phyloP scores from a whole-genome alignment of 1,140 invertebrate genomes.

The Ptiloglossa arizonensis region DNA sequence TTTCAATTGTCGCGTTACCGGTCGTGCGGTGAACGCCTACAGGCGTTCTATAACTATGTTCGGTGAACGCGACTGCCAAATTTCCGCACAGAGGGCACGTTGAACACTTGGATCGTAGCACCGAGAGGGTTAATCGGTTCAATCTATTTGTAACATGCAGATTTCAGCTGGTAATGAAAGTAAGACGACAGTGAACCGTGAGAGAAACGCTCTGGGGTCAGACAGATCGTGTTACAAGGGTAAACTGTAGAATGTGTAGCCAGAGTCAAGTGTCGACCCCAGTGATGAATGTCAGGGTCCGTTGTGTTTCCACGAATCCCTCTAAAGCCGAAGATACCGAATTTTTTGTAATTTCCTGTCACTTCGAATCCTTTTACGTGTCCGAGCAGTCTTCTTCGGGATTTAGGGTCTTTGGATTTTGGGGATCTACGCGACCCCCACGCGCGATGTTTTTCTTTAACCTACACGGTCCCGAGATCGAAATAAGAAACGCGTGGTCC shows the following conservation, averaged over 20 bases:
- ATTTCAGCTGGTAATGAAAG: background rate
- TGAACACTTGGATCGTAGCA: no score
- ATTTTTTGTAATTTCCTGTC: slow-evolving; percentile 1
- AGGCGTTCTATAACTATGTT: no score
- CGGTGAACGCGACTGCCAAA: no score
- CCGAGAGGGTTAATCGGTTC: no score
- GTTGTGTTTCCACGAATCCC: background rate
- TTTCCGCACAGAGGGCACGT: no score
- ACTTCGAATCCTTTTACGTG: background rate
- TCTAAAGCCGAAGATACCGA: background rate
- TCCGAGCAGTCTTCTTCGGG: background rate
- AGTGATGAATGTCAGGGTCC: background rate
- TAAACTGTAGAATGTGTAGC: background rate
- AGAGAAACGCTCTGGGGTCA: background rate
- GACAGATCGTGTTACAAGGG: background rate
- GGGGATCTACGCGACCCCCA: background rate
- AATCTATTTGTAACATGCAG: no score
- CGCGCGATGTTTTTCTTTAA: background rate
- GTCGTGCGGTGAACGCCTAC: no score
- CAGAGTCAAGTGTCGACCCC: background rate
- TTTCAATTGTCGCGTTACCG: no score
- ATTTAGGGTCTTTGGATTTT: background rate
- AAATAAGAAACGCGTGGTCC: background rate
- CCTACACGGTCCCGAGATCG: background rate
- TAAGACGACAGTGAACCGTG: no score